Evolutionary conservation across 1,140 invertebrate species (phyloP).

Genomic region (Galleria mellonella): DNA sequence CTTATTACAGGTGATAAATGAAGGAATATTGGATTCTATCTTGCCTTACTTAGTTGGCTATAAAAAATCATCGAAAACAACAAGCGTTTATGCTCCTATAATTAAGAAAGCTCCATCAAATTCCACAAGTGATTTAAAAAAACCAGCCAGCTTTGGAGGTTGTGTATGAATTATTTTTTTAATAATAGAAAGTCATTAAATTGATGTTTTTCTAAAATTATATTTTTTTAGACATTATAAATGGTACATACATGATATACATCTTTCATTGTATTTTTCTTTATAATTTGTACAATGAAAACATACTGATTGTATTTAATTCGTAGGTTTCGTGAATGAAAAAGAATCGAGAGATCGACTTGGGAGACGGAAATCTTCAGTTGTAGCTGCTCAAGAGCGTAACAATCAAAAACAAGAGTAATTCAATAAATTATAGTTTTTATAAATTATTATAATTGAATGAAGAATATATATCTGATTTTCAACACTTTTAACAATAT

Average conservation of each 20-base stretch:
- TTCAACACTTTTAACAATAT: background rate
- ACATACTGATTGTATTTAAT: constrained; percentile 2
- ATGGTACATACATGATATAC: background rate
- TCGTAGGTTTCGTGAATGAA: constrained; percentile 62
- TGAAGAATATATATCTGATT: background rate
- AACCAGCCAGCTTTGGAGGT: constrained; percentile 70
- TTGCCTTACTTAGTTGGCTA: constrained; percentile 79
- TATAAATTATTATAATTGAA: background rate
- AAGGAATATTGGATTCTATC: constrained; percentile 86
- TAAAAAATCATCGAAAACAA: constrained; percentile 64
- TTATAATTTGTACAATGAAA: too few species aligned
- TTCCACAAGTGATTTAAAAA: constrained; percentile 62
- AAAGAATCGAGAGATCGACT: constrained; percentile 63
- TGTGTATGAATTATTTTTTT: background rate
- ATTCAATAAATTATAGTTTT: constrained; percentile 11
- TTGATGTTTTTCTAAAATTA: background rate
- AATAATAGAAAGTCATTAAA: background rate
- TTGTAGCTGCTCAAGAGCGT: constrained; percentile 53
- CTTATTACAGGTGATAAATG: constrained; percentile 80
- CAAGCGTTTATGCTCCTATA: constrained; percentile 69
- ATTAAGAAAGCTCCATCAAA: constrained; percentile 70
- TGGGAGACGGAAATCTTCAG: constrained; percentile 64
- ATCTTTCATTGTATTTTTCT: background rate
- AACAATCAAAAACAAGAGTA: constrained; percentile 62
- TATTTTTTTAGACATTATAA: background rate